phyloP scores from a whole-genome alignment of 2,113 vertebrate genomes.

The Coptodon bakossiorum region DNA sequence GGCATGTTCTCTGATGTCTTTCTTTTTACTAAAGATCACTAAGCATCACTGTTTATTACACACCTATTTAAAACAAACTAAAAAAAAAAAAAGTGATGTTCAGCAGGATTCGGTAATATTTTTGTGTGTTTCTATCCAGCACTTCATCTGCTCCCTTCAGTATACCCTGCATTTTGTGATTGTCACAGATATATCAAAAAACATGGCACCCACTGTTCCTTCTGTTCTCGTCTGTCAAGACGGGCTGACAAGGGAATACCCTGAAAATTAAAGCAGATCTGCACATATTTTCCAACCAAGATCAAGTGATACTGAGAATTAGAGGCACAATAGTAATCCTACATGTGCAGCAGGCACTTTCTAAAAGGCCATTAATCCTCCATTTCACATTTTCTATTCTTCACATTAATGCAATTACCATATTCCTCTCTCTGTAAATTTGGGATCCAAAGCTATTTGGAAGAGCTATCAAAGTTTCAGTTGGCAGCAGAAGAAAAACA shows the following conservation, averaged over 20 bases:
- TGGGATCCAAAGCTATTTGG: conserved; percentile 4
- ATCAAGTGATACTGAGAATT: not conserved
- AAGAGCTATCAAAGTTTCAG: conserved; percentile 9
- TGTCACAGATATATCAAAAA: not conserved
- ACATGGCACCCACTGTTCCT: not conserved
- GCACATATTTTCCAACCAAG: not conserved
- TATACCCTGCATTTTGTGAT: not conserved
- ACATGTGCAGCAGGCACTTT: not conserved
- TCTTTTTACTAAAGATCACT: not conserved
- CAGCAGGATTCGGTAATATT: not conserved
- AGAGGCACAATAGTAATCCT: not conserved
- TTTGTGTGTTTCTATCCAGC: not conserved
- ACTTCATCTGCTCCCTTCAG: not conserved
- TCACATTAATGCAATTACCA: conserved; percentile 34
- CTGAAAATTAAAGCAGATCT: not conserved
- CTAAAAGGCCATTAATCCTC: conserved; percentile 6
- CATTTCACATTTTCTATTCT: not conserved
- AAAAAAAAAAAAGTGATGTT: not conserved
- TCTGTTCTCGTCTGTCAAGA: not conserved
- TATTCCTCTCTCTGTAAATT: not conserved
- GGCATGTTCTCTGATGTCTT: not conserved
- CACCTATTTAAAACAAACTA: not conserved
- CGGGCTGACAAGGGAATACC: not conserved
- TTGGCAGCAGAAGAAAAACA: conserved; percentile 20
- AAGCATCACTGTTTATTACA: not conserved